Base-by-base conservation (phyloP, 2,797 vertebrate species). In the Spinus olivaceus region DNA sequence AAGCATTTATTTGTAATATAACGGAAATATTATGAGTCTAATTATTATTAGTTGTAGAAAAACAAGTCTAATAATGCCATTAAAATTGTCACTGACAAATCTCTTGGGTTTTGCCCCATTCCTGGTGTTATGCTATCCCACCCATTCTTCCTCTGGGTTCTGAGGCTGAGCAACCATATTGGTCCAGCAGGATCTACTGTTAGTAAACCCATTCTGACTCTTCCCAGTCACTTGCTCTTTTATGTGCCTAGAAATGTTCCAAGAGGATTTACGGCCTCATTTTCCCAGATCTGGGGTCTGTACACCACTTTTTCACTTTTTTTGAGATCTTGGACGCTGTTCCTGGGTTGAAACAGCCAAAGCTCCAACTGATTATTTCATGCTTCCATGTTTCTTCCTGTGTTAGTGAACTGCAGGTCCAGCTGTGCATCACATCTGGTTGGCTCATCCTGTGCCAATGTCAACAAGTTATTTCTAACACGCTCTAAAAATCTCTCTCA, bases 311-410 rank as follows among this genome's bases (percentile, higher is more conserved):
- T 88, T 78, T 73, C 21, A 25, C 14, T 66, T 17, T 4, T 9
- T 70, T 70, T 2, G 27, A 22, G 19, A 50, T 27, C 49, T 59
- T 66, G 19, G 89, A 66, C 9, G 4, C 44, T 64, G 5, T 71
- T 94, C 53, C 25, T 53, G 25, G 5, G 11, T 22, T 14, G 5
- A 2, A 1, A 71, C 20, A 74, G n/a, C 17, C 19, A 63, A 0
- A 47, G 17, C 11, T 74, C 10, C 25, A 32, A 2, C 13, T n/a
- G n/a, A 59, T 59, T 59, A 24, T 63, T 17, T 8, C 1, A 4
- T 60, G 25, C 15, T 18, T 3, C n/a, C 9, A 2, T 0, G 0
- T 3, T 66, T 81, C 25, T 81, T 83, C 21, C 37, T 28, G 25
- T 33, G 25, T 46, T 67, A 51, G 19, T 60, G 63, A 87, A 24